Evolutionary conservation across 2,888 invertebrate genomes (phyloP), one percentile per base, ranked within the genome.

Genomic region (Amaurobius ferox): DNA sequence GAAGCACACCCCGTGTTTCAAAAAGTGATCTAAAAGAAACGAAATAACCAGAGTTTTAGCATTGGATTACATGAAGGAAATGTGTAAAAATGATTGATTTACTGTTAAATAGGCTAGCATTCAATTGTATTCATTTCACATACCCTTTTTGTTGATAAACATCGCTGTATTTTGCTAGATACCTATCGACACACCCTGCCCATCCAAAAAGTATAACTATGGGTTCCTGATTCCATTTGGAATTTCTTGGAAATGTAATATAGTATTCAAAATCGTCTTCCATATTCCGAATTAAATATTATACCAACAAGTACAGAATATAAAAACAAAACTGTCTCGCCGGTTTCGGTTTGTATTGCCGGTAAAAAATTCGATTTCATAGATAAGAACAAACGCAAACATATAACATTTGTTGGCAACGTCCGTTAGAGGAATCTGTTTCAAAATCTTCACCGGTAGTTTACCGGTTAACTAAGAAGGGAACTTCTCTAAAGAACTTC

Each of bases 171-270:
- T 95, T 96, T 89, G 94, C 93, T 76, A 96, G 91, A 91, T 95
- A 94, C 90, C 94, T 94, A 91, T 96, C 95, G 91, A 94, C 93
- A 90, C 95, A 95, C 48, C 95, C 95, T 71, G 95, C 95, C 96
- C 96, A 96, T 40, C 96, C 96, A 87, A 96, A 93, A 88, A 96
- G 91, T 87, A 95, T 91, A 35, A 95, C 94, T 68, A 95, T 93
- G 48, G 95, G 95, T 89, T 94, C 92, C 90, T 94, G 94, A 62
- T 93, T 93, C 88, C 64, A 68, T 26, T 81, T 67, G 3, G 78
- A 55, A 28, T 68, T 78, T 19, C 71, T 66, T n/a, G 87, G 87
- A 32, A 87, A 87, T 40, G 83, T 79, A 48, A 87, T 73, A 40
- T 85, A 78, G 67, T 79, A 87, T 66, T 87, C 87, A 67, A 87